Percentiles rank a stretch among this genome's conserved stretches.
Evolutionary conservation across 2,113 vertebrate genomes (phyloP).

Genomic region (Sakesphorus luctuosus): DNA sequence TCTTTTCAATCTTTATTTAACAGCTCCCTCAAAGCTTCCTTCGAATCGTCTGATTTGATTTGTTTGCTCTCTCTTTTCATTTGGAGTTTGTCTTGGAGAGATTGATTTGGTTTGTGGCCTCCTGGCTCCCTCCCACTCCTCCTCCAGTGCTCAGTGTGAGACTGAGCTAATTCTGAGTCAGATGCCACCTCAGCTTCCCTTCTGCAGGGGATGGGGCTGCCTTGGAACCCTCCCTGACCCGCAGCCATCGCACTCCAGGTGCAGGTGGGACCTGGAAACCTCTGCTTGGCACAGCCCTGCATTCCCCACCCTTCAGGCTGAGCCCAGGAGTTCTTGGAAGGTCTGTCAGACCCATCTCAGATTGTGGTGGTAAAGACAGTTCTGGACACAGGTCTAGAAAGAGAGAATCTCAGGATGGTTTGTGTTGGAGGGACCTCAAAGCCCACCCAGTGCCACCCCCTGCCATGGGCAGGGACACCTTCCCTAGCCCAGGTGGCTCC

Average conservation of each 20-base stretch:
- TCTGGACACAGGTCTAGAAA: not conserved
- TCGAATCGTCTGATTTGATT: not conserved
- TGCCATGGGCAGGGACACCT: not conserved
- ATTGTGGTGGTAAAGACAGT: not conserved
- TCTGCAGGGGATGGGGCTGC: not conserved
- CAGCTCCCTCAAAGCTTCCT: not conserved
- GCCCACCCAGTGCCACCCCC: not conserved
- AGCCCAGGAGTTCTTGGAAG: not conserved
- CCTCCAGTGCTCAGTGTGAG: conserved; percentile 13
- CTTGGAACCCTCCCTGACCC: not conserved
- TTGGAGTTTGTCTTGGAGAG: not conserved
- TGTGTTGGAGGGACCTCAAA: not conserved
- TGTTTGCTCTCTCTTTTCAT: not conserved
- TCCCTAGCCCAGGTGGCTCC: not conserved
- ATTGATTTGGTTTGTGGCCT: conserved; percentile 17
- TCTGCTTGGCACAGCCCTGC: not conserved
- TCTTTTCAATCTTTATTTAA: not conserved
- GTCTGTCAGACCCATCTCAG: not conserved
- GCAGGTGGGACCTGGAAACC: not conserved
- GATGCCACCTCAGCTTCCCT: not conserved
- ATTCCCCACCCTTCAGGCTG: not conserved
- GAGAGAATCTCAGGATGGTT: not conserved
- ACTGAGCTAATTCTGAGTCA: conserved; percentile 56
- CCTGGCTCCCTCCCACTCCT: conserved; percentile 42
- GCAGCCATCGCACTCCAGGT: accelerated